A percentile compares a stretch with the other conserved stretches of the same genome.
Conservation (phyloP, 2,888 invertebrate species). For the Hipparchia semele region DNA sequence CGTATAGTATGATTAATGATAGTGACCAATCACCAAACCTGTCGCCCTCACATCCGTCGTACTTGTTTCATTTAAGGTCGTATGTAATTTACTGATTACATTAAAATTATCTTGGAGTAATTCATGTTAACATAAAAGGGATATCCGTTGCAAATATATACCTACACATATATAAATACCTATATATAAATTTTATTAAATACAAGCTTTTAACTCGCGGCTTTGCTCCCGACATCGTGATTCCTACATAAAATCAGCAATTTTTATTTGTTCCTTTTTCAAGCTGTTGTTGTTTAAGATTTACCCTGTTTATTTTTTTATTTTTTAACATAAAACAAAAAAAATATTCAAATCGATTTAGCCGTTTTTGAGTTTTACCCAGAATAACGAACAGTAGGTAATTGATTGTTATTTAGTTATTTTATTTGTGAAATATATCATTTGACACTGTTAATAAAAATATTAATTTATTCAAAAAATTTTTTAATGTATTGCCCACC, state of each 20-base stretch:
- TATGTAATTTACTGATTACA: conserved; percentile 25
- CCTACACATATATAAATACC: neutral
- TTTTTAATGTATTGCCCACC: too few species aligned
- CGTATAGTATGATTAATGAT: neutral
- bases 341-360: too few species aligned
- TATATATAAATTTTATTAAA: neutral
- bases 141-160: conserved; percentile 21
- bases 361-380: too few species aligned
- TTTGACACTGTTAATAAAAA: neutral
- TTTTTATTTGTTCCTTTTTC: too few species aligned
- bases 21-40: conserved; percentile 9
- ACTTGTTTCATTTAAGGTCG: conserved; percentile 27
- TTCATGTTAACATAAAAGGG: conserved; percentile 14
- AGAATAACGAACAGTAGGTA: too few species aligned
- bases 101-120: conserved; percentile 29
- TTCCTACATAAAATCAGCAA: too few species aligned
- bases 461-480: too few species aligned
- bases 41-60: conserved; percentile 27
- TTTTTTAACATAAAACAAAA: too few species aligned
- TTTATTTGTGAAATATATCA: conserved; percentile 1
- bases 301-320: too few species aligned
- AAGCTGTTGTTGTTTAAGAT: too few species aligned
- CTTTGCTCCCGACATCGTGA: too few species aligned
- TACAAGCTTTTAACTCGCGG: neutral
- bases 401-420: too few species aligned